These are phyloP conservation scores for Drosophila guanche DNA, from an alignment of 1,140 invertebrate species.

Conservation along the genomic window DNA sequence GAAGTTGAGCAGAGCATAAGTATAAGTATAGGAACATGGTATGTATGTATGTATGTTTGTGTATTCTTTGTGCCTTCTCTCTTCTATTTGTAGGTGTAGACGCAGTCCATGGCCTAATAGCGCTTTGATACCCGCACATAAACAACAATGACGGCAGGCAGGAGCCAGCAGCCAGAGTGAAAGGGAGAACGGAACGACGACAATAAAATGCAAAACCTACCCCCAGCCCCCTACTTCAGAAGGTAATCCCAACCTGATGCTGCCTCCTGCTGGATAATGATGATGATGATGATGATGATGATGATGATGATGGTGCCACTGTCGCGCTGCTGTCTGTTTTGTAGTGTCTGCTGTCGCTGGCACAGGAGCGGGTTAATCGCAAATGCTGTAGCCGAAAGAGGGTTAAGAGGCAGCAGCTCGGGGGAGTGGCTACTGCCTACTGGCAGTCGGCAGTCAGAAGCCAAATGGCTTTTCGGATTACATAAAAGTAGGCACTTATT, in stretches of 20 bases:
- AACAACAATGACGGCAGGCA: conserved; percentile 70
- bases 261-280: conserved; percentile 1
- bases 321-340: conserved; percentile 57
- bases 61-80: conserved; percentile 13
- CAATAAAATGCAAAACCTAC: conserved; percentile 72
- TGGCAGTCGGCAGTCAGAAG: conserved; percentile 16
- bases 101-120: conserved; percentile 75
- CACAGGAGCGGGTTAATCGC: conserved; percentile 62
- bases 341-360: conserved; percentile 49
- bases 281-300: neutral
- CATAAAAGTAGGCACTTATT: conserved; percentile 77
- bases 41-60: conserved; percentile 34
- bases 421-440: neutral
- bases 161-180: conserved; percentile 31
- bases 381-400: conserved; percentile 5
- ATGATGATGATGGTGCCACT: neutral
- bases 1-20: conserved; percentile 56
- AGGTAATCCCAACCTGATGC: conserved; percentile 77
- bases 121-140: conserved; percentile 80
- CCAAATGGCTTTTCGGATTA: conserved; percentile 62
- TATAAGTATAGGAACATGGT: conserved; percentile 59
- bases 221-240: neutral
- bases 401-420: neutral
- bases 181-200: conserved; percentile 30
- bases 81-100: conserved; percentile 2